These are phyloP conservation scores for Onychomys torridus DNA, from an alignment of 2,797 vertebrate genomes.

Conservation along the genomic window DNA sequence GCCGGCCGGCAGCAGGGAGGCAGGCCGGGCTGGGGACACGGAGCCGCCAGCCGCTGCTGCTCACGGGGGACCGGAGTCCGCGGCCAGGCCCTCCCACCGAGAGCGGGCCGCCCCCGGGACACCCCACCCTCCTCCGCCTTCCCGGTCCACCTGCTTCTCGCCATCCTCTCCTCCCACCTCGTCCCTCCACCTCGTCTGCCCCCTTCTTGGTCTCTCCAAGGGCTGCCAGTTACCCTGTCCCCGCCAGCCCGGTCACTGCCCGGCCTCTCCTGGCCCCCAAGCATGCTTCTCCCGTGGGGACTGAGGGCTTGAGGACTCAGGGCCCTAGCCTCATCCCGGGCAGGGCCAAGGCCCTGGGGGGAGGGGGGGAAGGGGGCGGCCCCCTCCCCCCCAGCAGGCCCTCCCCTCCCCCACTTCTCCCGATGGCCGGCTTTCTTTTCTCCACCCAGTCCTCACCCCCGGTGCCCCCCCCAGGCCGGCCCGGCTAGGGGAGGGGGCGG, in stretches of 20 bases:
- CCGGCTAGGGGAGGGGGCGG: conserved; percentile 78
- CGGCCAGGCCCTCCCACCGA: conserved; percentile 55
- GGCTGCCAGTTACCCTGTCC: neutral
- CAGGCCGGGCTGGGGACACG: conserved; percentile 69
- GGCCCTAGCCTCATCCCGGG: conserved; percentile 66
- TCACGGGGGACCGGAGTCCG: conserved; percentile 52
- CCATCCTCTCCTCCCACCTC: neutral
- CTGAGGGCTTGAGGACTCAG: conserved; percentile 68
- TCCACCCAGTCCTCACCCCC: conserved; percentile 76
- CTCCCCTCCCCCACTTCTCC: conserved; percentile 76
- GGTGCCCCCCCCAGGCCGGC: conserved; percentile 78
- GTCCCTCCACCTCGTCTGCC: neutral
- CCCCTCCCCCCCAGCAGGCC: conserved; percentile 72
- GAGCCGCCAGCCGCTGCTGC: conserved; percentile 42
- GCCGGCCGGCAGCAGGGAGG: conserved; percentile 57
- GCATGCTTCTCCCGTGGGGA: conserved; percentile 70
- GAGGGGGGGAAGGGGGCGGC: conserved; percentile 76
- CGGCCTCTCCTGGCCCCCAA: conserved; percentile 18
- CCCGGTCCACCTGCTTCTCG: conserved; percentile 72
- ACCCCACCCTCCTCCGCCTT: conserved; percentile 73
- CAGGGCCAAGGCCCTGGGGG: conserved; percentile 68
- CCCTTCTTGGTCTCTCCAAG: neutral
- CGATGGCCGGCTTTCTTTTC: conserved; percentile 72
- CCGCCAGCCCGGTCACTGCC: neutral
- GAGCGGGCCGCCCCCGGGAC: conserved; percentile 73